Evolutionary conservation across 2,888 invertebrate species (phyloP).

Genomic region (Callinectes sapidus): DNA sequence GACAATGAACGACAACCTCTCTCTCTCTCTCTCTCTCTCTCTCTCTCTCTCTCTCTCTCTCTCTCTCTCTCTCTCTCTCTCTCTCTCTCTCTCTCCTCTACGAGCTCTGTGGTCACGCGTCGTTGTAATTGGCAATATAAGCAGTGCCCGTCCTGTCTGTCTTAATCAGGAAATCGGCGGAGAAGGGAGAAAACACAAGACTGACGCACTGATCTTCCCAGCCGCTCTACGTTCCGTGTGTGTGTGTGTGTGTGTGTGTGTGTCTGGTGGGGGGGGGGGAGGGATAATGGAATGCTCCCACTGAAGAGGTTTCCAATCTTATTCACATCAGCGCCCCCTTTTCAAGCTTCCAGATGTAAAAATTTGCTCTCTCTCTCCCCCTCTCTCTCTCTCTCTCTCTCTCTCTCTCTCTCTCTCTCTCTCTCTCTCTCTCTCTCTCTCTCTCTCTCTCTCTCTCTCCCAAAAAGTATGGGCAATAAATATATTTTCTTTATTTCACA

Average conservation of each 20-base stretch:
- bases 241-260: slow-evolving; percentile 46
- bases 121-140: slow-evolving; percentile 38
- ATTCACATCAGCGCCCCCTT: background rate
- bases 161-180: slow-evolving; percentile 9
- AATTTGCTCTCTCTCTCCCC: background rate
- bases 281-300: background rate
- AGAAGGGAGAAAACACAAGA: background rate
- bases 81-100: background rate
- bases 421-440: slow-evolving; percentile 14
- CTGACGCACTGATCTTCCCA: background rate
- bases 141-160: background rate
- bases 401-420: slow-evolving; percentile 44
- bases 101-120: background rate
- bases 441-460: too few species aligned
- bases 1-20: background rate
- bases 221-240: background rate
- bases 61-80: background rate
- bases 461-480: too few species aligned
- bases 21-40: slow-evolving; percentile 38
- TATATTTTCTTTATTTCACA: too few species aligned
- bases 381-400: slow-evolving; percentile 25
- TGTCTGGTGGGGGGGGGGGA: slow-evolving; percentile 13
- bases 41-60: slow-evolving; percentile 25
- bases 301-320: slow-evolving; percentile 8
- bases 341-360: background rate